phyloP scores from a whole-genome alignment of 2,888 invertebrate species.

The Cephus pulcher region DNA sequence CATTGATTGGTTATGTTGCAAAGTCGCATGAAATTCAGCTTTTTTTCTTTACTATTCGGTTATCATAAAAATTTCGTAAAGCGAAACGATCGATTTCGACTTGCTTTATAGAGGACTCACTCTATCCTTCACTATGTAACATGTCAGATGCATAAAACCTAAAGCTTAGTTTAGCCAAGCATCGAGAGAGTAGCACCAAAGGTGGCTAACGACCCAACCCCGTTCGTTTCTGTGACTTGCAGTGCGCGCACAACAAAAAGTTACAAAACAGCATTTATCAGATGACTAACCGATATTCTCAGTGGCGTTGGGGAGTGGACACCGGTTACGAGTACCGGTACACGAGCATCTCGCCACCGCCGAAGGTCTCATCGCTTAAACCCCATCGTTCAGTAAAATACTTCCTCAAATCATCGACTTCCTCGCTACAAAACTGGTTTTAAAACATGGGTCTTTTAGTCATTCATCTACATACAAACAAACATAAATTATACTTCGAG shows the following conservation, averaged over 20 bases:
- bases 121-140: neutral
- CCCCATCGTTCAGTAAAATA: conserved; percentile 59
- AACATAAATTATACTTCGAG: neutral
- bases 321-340: conserved; percentile 36
- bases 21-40: neutral
- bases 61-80: neutral
- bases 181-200: conserved; percentile 29
- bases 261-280: conserved; percentile 66
- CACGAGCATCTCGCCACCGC: conserved; percentile 57
- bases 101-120: too few species aligned
- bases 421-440: neutral
- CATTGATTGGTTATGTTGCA: neutral
- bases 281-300: conserved; percentile 67
- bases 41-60: neutral
- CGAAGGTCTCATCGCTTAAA: conserved; percentile 63
- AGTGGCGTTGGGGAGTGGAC: conserved; percentile 60
- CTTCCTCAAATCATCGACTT: neutral
- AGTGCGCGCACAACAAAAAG: conserved; percentile 65
- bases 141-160: neutral
- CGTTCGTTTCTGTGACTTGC: conserved; percentile 61
- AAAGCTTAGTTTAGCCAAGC: neutral
- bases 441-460: neutral
- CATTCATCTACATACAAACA: neutral
- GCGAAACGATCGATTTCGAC: too few species aligned
- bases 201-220: conserved; percentile 55